phyloP scores from a whole-genome alignment of 2,113 vertebrate species.

The Elaphurus davidianus region DNA sequence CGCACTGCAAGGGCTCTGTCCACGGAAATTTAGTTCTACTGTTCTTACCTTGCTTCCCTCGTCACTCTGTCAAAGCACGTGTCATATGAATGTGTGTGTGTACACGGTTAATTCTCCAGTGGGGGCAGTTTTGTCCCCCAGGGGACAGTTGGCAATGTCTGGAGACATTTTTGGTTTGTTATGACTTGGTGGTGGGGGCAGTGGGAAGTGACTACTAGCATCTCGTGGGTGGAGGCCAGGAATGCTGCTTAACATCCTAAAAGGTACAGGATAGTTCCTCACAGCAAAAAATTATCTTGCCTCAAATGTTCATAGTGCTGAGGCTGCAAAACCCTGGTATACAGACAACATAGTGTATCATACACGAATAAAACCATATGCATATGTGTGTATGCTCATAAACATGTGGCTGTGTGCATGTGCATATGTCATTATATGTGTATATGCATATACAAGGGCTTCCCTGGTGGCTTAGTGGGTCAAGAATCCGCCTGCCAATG shows the following conservation, averaged over 20 bases:
- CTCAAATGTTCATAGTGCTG: neutral
- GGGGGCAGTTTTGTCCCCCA: neutral
- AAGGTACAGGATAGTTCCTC: neutral
- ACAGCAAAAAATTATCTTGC: neutral
- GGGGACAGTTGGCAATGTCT: neutral
- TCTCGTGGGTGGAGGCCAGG: neutral
- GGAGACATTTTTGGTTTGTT: neutral
- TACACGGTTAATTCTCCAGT: neutral
- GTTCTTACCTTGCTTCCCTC: neutral
- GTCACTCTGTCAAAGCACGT: too few relatives aligned
- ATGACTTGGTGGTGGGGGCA: neutral
- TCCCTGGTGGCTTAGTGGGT: neutral
- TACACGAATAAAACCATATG: neutral
- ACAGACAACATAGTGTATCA: neutral
- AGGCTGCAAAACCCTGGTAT: neutral
- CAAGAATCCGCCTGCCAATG: neutral
- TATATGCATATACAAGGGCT: neutral
- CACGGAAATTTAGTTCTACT: neutral
- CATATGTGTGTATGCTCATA: too few relatives aligned
- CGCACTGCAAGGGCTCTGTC: neutral
- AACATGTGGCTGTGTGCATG: neutral
- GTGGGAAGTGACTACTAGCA: neutral
- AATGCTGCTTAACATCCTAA: neutral
- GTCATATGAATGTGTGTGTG: rapidly evolving
- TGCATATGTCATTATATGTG: neutral